Base-by-base conservation (phyloP, 1,140 invertebrate genomes). In the Elysia chlorotica region DNA sequence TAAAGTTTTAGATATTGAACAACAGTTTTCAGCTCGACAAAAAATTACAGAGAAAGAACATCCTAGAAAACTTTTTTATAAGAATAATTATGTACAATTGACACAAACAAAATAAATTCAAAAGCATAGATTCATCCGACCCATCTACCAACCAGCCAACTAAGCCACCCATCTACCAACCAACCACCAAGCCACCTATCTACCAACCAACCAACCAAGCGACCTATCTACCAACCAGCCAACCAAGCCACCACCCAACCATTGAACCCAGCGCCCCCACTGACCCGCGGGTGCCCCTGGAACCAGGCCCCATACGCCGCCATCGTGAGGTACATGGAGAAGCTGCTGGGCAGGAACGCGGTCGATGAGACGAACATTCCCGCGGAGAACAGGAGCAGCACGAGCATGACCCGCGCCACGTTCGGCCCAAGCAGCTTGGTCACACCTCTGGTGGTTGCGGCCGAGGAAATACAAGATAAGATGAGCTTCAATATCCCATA, bases 271-370 rank as follows among this genome's bases (percentile, higher is more conserved):
- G 31, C n/a, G n/a, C n/a, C n/a, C n/a, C n/a, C n/a, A 74, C 73
- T 74, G n/a, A 84, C 83, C 68, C 76, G 71, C 57, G 68, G 56
- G 30, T 83, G 69, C 31, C 74, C 75, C 2, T 74, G 74, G 19
- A 82, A 79, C 96, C 96, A 98, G 56, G 93, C 92, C 31, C 93
- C 94, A 82, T 94, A 90, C 0, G 95, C 93, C 5, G 93, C 88
- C 71, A 94, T 91, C 33, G 92, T 92, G 81, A 93, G 90, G 78
- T 93, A 93, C 92, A 96, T 95, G 59, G 95, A 95, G 90, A 99
- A 99, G 5, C 93, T 92, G 1, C 96, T 97, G 0, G 98, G 98
- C 38, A 99, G 89, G 88, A 95, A 95, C 0, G 97, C 95, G 14
- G 95, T 91, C 74, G 92, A 92, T 0, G 94, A 92, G 23, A 95